A percentile compares a stretch with the other conserved stretches of the same genome.
Evolutionary conservation across 2,888 invertebrate genomes (phyloP).

Genomic region (Liopterus haemorrhoidalis): DNA sequence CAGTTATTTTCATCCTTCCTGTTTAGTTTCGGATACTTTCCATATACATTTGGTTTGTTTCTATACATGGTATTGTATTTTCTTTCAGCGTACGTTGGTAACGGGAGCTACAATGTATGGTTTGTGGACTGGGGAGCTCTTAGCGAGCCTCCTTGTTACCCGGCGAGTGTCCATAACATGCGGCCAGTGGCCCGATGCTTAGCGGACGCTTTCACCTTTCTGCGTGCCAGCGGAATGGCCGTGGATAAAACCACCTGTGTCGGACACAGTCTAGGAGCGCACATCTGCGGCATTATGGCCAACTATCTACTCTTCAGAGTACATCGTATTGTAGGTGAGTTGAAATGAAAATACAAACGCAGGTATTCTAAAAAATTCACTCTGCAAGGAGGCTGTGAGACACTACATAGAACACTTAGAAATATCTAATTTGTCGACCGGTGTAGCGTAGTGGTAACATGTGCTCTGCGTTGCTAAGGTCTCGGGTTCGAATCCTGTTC

Average conservation of each 20-base stretch:
- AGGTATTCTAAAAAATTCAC: no score
- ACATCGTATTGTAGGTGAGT: slow-evolving; percentile 63
- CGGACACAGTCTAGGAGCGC: slow-evolving; percentile 67
- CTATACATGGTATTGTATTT: no score
- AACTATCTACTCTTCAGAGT: slow-evolving; percentile 66
- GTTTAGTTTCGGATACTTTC: no score
- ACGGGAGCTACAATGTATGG: slow-evolving; percentile 71
- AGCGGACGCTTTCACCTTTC: slow-evolving; percentile 56
- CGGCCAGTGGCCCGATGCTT: slow-evolving; percentile 65
- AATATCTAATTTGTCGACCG: no score
- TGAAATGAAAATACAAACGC: no score
- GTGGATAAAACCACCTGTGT: slow-evolving; percentile 66
- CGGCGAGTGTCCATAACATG: slow-evolving; percentile 69
- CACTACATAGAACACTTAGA: no score
- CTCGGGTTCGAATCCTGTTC: no score
- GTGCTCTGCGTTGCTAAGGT: no score
- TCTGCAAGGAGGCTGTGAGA: no score
- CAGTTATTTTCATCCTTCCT: no score
- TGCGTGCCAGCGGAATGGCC: slow-evolving; percentile 60
- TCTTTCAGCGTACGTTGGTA: slow-evolving; percentile 67
- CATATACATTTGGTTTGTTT: no score
- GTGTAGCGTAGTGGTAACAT: no score
- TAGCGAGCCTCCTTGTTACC: slow-evolving; percentile 59
- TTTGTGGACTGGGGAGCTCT: slow-evolving; percentile 73
- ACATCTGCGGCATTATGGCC: slow-evolving; percentile 69